Percentiles rank a stretch among this genome's conserved stretches.
Conservation (phyloP, 2,113 vertebrate genomes). For the Hippocampus abdominalis region DNA sequence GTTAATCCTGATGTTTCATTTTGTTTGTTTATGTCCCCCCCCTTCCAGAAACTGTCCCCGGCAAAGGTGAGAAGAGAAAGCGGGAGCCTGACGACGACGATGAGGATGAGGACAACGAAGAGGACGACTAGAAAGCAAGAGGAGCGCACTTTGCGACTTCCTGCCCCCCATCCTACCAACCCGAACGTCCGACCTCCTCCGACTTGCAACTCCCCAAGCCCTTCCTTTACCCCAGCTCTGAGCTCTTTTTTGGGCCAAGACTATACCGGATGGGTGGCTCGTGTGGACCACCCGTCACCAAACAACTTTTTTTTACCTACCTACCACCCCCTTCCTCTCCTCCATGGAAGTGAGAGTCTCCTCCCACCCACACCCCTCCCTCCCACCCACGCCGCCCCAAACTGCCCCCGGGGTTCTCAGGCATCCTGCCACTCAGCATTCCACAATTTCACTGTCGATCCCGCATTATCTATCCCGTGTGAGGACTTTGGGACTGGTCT, state of each 20-base stretch:
- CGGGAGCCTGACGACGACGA: slow-evolving; percentile 86
- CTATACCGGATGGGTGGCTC: slow-evolving; percentile 80
- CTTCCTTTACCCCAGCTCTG: slow-evolving; percentile 57
- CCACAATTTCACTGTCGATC: slow-evolving; percentile 78
- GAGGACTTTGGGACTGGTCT: slow-evolving; percentile 80
- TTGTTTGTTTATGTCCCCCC: no score
- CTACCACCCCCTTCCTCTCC: slow-evolving; percentile 23
- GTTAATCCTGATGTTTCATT: background rate
- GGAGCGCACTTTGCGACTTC: slow-evolving; percentile 57
- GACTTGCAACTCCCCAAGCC: slow-evolving; percentile 37
- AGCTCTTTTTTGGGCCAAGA: slow-evolving; percentile 75
- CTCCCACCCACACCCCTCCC: slow-evolving; percentile 47
- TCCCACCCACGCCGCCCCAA: slow-evolving; percentile 40
- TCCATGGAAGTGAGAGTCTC: slow-evolving; percentile 68
- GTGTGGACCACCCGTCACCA: slow-evolving; percentile 67
- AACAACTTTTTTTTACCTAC: slow-evolving; percentile 2
- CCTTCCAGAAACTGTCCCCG: background rate
- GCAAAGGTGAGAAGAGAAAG: slow-evolving; percentile 84
- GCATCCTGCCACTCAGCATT: slow-evolving; percentile 83
- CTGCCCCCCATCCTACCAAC: slow-evolving; percentile 45
- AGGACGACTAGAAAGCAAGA: slow-evolving; percentile 66
- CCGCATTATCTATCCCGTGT: slow-evolving; percentile 76
- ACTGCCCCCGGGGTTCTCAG: slow-evolving; percentile 64
- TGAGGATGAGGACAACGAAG: slow-evolving; percentile 81
- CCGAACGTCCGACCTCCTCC: slow-evolving; percentile 55